Base-by-base conservation (phyloP, 2,797 vertebrate species). In the Chanos chanos region DNA sequence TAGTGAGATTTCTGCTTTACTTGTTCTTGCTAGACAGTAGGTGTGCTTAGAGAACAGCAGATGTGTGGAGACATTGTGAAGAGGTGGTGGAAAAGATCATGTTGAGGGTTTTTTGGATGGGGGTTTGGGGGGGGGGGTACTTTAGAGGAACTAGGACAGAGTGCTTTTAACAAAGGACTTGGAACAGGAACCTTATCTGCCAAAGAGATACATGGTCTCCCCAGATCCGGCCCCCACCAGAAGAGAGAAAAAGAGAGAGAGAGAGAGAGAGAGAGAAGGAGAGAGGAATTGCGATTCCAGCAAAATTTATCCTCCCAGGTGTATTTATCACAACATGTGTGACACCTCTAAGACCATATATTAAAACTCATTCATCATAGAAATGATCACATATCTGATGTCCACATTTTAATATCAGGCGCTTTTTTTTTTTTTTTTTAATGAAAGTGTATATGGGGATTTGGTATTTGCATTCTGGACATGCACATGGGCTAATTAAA, bases 191-290 rank as follows among this genome's bases (percentile, higher is more conserved):
- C 47, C 48, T 53, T 45, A 39, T 34, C 64, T 66, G 63, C 70
- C 70, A 67, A 36, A 49, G 52, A 67, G 64, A 72, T 67, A 44
- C 58, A 62, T 67, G 67, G 53, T 61, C 59, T 49, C 50, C 44
- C 61, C 50, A 61, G 55, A 67, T 61, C 45, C 44, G 33, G 28
- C 21, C 60, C 36, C 71, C 48, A 60, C 40, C 44, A 51, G 15
- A 31, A 61, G 50, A 36, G 30, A 56, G 28, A 60, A 16, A 4
- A 7, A 34, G 48, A 65, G 37, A 55, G 56, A 61, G 51, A 22
- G 48, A 55, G 50, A 28, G 37, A 33, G 31, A 49, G 43, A 37
- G 1, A 27, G 30, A 13, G 12, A 43, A 19, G 12, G n/a, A 19
- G 30, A 21, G 15, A n/a, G n/a, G n/a, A n/a, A n/a, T n/a, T n/a